phyloP scores from a whole-genome alignment of 2,888 invertebrate species.

The Chalcis sispes region DNA sequence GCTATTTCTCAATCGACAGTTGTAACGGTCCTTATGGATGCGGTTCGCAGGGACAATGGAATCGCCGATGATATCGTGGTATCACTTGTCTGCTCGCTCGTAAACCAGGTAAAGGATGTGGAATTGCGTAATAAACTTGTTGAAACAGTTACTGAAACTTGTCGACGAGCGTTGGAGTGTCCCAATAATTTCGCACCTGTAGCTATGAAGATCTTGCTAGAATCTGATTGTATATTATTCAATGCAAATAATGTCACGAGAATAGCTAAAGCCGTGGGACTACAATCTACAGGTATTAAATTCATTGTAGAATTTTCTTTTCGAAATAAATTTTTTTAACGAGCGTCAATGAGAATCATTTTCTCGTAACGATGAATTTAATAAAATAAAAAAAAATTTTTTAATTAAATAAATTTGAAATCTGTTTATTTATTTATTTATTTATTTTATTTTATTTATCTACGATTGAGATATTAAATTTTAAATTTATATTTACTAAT shows the following conservation, averaged over 20 bases:
- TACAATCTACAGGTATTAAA: slow-evolving; percentile 71
- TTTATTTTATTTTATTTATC: not conserved
- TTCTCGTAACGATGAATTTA: too few species aligned
- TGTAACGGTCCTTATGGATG: slow-evolving; percentile 13
- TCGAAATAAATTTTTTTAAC: too few species aligned
- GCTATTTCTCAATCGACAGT: slow-evolving; percentile 25
- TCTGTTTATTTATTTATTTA: too few species aligned
- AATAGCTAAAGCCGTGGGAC: slow-evolving; percentile 76
- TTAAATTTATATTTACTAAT: not conserved
- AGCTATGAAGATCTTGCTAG: slow-evolving; percentile 31
- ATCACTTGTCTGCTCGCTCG: slow-evolving; percentile 2
- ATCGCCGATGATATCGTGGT: slow-evolving; percentile 26
- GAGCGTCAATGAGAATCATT: too few species aligned
- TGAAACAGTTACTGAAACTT: not conserved
- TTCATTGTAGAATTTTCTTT: too few species aligned
- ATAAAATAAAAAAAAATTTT: too few species aligned
- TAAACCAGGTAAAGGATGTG: not conserved
- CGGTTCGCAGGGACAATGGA: slow-evolving; percentile 1
- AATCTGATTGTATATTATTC: slow-evolving; percentile 62
- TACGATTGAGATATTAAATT: too few species aligned
- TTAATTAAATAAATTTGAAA: too few species aligned
- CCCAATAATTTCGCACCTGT: slow-evolving; percentile 34
- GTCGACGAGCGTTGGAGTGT: not conserved
- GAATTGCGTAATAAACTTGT: not conserved
- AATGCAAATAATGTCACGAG: slow-evolving; percentile 74